Percentiles rank a stretch among this genome's conserved stretches.
phyloP scores from a whole-genome alignment of 23 tunicate species.

The Diplosoma virens region DNA sequence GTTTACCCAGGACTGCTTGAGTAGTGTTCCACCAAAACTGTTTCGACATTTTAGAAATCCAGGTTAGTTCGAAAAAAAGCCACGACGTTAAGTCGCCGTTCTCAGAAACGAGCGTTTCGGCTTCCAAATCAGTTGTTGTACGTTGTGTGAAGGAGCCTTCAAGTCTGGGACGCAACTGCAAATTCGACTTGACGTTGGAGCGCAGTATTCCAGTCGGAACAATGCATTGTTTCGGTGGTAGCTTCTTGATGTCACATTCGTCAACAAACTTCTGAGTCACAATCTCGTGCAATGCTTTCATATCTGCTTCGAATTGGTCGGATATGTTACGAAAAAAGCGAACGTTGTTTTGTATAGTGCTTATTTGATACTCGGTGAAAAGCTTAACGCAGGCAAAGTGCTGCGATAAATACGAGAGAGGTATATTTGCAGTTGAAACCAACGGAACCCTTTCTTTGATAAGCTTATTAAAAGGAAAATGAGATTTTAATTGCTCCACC shows the following conservation, averaged over 20 bases:
- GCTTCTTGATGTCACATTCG: constrained; percentile 32
- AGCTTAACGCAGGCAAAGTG: constrained; percentile 42
- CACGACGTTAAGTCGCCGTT: background rate
- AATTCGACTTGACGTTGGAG: constrained; percentile 34
- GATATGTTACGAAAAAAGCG: constrained; percentile 18
- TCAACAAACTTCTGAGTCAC: constrained; percentile 44
- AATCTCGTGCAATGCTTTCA: constrained; percentile 18
- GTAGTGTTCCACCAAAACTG: constrained; percentile 35
- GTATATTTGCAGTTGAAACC: constrained; percentile 10
- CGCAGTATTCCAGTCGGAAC: constrained; percentile 44
- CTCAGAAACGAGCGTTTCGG: background rate
- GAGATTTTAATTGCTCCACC: background rate
- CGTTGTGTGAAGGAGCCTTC: constrained; percentile 53
- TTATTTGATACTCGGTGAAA: constrained; percentile 37
- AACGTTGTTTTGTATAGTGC: constrained; percentile 41
- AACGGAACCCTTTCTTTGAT: constrained; percentile 2
- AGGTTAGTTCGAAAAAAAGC: background rate
- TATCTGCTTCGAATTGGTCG: background rate
- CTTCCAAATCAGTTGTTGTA: background rate
- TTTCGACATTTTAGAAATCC: constrained; percentile 15
- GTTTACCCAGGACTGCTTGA: constrained; percentile 28
- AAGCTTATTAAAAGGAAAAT: constrained; percentile 36
- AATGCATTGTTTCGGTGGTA: constrained; percentile 40
- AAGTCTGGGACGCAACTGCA: constrained; percentile 49
- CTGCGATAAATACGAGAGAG: constrained; percentile 40